Evolutionary conservation across 2,797 vertebrate species (phyloP).

Genomic region (Chrysolophus pictus): DNA sequence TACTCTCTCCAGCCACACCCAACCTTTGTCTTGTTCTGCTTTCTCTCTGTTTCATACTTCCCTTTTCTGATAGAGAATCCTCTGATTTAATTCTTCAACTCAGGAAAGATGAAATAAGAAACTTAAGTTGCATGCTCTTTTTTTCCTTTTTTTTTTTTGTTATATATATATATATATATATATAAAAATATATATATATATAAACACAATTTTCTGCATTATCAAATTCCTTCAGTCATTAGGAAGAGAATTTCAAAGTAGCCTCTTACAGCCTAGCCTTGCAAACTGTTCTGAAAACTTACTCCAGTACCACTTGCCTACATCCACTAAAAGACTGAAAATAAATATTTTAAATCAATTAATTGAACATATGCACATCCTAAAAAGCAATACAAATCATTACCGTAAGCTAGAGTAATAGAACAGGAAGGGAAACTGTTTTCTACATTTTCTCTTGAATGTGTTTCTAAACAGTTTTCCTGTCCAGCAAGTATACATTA

Average conservation of each 20-base stretch:
- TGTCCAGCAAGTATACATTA: not conserved
- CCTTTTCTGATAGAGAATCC: not conserved
- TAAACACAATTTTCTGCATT: not conserved
- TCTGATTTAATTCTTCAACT: not conserved
- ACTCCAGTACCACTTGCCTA: not conserved
- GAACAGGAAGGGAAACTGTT: not conserved
- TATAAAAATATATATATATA: not conserved
- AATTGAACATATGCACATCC: not conserved
- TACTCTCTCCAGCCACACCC: not conserved
- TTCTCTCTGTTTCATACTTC: not conserved
- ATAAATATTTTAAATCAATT: not conserved
- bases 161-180: not conserved
- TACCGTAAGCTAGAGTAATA: not conserved
- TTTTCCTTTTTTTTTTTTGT: no score
- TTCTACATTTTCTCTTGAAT: not conserved
- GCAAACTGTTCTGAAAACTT: slow-evolving; percentile 7
- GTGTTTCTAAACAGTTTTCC: not conserved
- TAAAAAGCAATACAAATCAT: not conserved
- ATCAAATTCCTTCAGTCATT: not conserved
- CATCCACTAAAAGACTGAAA: not conserved
- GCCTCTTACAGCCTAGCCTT: not conserved
- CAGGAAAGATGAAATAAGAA: not conserved
- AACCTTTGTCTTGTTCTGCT: not conserved
- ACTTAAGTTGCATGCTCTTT: not conserved
- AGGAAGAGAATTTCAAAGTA: not conserved